Evolutionary conservation across 2,113 vertebrate species (phyloP), one percentile per base, ranked within the genome.

Genomic region (Gobiocypris rarus): DNA sequence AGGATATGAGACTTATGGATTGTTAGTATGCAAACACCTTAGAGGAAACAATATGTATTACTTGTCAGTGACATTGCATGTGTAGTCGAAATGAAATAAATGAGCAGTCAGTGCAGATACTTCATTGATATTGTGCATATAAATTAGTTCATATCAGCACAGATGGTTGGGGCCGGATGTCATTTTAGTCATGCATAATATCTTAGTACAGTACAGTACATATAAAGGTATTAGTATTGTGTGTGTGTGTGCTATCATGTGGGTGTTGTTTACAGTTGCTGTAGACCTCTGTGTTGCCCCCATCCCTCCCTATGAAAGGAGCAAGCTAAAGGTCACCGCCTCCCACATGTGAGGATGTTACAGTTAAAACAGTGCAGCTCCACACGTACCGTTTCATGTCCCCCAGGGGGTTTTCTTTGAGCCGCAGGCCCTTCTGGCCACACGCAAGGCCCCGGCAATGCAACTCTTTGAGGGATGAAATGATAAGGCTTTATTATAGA

Each of bases 401-500:
- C 84, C 48, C 41, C 13, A n/a, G 76, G 84, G 77, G 84, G 67
- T 8, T 52, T 15, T 34, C 70, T 81, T 84, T 84, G 75, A 80
- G 67, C 17, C n/a, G 0, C 2, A 52, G 34, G 77, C 41, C 69
- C 84, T 24, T 85, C 84, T 81, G 84, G 69, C 67, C 56, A 63
- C 65, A 78, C 3, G 38, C 52, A 10, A 79, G 50, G 65, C 38
- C 52, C 43, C 4, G 38, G 82, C 61, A 65, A 76, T 31, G 63
- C 59, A 65, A 19, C 22, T 24, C 84, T 85, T 80, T 85, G 84
- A 85, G 77, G 69, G 56, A 15, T 74, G 56, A 81, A 84, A 85
- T 84, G 83, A 84, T 69, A 73, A 84, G 67, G 24, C 54, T 73
- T 71, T 65, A 84, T 85, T 85, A 85, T 74, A 43, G 10, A 81